These are phyloP conservation scores for Troides aeacus DNA, from an alignment of 2,888 invertebrate genomes.

Conservation along the genomic window DNA sequence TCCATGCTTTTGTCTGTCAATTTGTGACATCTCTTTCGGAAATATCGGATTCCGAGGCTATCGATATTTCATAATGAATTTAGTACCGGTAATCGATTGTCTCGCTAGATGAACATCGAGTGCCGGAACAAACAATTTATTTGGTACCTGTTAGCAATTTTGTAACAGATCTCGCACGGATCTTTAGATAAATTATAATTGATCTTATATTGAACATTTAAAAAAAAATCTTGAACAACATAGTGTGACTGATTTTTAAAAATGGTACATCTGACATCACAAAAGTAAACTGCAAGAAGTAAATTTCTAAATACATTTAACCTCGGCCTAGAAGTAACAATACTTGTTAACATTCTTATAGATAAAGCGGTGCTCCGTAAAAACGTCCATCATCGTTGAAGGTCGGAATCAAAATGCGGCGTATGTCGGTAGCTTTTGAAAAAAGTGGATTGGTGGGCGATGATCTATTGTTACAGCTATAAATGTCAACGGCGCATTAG, in stretches of 20 bases:
- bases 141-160: slow-evolving; percentile 24
- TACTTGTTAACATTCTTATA: slow-evolving; percentile 7
- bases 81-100: slow-evolving; percentile 31
- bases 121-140: slow-evolving; percentile 29
- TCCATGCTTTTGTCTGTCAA: slow-evolving; percentile 43
- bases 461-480: slow-evolving; percentile 38
- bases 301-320: neutral
- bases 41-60: slow-evolving; percentile 38
- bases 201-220: neutral
- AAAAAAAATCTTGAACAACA: neutral
- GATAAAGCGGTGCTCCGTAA: slow-evolving; percentile 14
- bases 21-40: slow-evolving; percentile 48
- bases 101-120: slow-evolving; percentile 24
- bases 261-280: too few relatives aligned
- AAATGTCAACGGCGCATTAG: slow-evolving; percentile 29
- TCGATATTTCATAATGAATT: slow-evolving; percentile 37
- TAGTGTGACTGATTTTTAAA: too few relatives aligned
- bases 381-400: slow-evolving; percentile 26
- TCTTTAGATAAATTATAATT: slow-evolving; percentile 9
- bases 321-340: neutral
- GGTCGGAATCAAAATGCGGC: slow-evolving; percentile 20
- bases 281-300: neutral
- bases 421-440: slow-evolving; percentile 31
- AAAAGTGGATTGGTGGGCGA: slow-evolving; percentile 34
- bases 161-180: slow-evolving; percentile 16